Conservation (phyloP, 2,797 vertebrate genomes). For the Onychomys torridus region DNA sequence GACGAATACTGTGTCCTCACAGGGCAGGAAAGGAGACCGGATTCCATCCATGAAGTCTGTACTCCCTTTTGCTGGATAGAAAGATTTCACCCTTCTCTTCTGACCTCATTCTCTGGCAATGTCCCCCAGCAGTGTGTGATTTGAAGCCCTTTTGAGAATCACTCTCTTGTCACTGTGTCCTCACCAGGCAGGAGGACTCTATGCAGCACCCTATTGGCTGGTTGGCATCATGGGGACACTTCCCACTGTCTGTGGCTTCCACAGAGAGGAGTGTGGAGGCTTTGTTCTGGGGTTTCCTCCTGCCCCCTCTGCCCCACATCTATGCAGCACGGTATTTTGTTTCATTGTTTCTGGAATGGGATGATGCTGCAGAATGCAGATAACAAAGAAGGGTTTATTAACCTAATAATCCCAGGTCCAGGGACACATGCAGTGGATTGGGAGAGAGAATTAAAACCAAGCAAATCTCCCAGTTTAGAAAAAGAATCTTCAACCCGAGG, state of each 20-base stretch:
- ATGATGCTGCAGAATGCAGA: conserved; percentile 6
- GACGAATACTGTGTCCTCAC: not conserved
- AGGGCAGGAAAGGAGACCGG: not conserved
- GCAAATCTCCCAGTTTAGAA: not conserved
- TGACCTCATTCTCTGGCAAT: not conserved
- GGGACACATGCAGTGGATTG: not conserved
- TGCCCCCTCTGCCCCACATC: not conserved
- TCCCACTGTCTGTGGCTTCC: not conserved
- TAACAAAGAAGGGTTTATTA: conserved; percentile 41
- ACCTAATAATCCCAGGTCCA: not conserved
- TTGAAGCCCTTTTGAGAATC: not conserved
- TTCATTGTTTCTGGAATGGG: not conserved
- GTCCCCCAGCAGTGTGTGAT: not conserved
- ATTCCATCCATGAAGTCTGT: not conserved
- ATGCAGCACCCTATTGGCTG: not conserved
- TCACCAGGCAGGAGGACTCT: not conserved
- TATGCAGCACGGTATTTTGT: not conserved
- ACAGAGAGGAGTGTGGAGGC: not conserved
- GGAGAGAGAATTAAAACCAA: not conserved
- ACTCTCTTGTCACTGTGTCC: not conserved
- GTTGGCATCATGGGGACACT: not conserved
- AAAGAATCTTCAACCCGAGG: not conserved
- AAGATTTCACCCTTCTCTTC: not conserved
- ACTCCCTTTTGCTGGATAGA: not conserved
- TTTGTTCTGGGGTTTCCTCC: not conserved